A percentile compares a stretch with the other conserved stretches of the same genome.
phyloP scores from a whole-genome alignment of 2,113 vertebrate species.

The Syngnathus floridae region DNA sequence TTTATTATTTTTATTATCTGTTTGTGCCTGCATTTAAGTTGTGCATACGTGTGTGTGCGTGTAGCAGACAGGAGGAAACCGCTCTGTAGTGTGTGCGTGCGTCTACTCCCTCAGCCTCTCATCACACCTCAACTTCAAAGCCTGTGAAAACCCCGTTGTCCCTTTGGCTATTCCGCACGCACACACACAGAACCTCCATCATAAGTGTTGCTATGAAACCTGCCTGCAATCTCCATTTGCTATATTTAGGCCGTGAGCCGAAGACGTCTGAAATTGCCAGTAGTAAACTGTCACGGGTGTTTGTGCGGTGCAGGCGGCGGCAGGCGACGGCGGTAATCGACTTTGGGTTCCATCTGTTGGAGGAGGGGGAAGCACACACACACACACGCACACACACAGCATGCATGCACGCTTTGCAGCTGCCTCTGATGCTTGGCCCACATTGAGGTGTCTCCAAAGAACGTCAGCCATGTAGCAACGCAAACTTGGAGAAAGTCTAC shows the following conservation, averaged over 20 bases:
- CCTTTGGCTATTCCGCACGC: constrained; percentile 43
- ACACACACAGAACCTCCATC: constrained; percentile 29
- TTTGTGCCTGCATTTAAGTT: constrained; percentile 3
- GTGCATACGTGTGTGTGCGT: background rate
- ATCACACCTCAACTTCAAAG: constrained; percentile 71
- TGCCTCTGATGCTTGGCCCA: constrained; percentile 64
- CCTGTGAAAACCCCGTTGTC: constrained; percentile 51
- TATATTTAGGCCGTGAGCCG: constrained; percentile 66
- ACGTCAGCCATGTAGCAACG: constrained; percentile 34
- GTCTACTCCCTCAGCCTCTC: constrained; percentile 49
- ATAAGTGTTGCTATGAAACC: constrained; percentile 48
- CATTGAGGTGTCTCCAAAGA: constrained; percentile 58
- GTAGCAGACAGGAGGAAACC: constrained; percentile 35
- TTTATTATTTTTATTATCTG: background rate
- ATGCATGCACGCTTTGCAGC: constrained; percentile 43
- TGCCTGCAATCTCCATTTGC: constrained; percentile 63
- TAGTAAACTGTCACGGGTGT: constrained; percentile 68
- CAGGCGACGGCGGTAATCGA: constrained; percentile 60
- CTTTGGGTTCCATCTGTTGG: constrained; percentile 59
- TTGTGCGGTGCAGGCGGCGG: constrained; percentile 47
- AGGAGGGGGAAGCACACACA: constrained; percentile 24
- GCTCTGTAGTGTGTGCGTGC: constrained; percentile 20
- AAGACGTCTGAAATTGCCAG: constrained; percentile 65
- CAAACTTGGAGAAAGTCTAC: constrained; percentile 29
- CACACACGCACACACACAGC: background rate